Evolutionary conservation across 2,888 invertebrate genomes (phyloP).

Genomic region (Psococerastis gibbosa): DNA sequence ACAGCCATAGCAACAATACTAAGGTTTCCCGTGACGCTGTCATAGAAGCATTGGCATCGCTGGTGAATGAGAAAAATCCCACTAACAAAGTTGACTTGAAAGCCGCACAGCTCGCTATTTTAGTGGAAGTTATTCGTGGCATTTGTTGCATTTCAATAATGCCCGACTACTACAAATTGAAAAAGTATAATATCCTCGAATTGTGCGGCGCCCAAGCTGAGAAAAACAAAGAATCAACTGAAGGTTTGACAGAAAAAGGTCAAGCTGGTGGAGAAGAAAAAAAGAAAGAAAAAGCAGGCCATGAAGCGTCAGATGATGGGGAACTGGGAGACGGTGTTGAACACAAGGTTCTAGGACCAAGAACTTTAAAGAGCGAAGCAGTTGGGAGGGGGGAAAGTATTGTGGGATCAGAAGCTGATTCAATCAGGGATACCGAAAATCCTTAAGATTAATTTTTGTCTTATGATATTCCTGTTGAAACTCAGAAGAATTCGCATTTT

Average conservation of each 20-base stretch:
- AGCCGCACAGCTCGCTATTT: slow-evolving; percentile 52
- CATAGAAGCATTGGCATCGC: slow-evolving; percentile 50
- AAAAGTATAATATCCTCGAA: slow-evolving; percentile 71
- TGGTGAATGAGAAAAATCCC: slow-evolving; percentile 46
- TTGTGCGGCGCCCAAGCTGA: slow-evolving; percentile 20
- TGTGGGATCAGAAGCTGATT: too few relatives aligned
- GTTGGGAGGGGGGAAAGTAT: too few relatives aligned
- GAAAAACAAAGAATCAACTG: too few relatives aligned
- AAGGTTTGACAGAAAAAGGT: too few relatives aligned
- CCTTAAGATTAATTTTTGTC: too few relatives aligned
- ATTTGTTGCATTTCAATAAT: slow-evolving; percentile 64
- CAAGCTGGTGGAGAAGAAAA: too few relatives aligned
- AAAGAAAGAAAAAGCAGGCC: not conserved
- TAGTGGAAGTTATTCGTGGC: slow-evolving; percentile 66
- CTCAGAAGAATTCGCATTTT: too few relatives aligned
- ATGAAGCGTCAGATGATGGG: not conserved
- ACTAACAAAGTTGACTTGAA: slow-evolving; percentile 62
- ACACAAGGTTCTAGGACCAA: too few relatives aligned
- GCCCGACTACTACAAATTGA: slow-evolving; percentile 54
- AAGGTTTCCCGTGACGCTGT: slow-evolving; percentile 48
- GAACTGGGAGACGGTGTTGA: not conserved
- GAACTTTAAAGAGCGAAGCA: too few relatives aligned
- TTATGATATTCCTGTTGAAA: too few relatives aligned
- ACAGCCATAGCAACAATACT: slow-evolving; percentile 53
- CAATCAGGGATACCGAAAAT: too few relatives aligned